phyloP scores from a whole-genome alignment of 2,888 invertebrate species.

The Drosophila bunnanda region DNA sequence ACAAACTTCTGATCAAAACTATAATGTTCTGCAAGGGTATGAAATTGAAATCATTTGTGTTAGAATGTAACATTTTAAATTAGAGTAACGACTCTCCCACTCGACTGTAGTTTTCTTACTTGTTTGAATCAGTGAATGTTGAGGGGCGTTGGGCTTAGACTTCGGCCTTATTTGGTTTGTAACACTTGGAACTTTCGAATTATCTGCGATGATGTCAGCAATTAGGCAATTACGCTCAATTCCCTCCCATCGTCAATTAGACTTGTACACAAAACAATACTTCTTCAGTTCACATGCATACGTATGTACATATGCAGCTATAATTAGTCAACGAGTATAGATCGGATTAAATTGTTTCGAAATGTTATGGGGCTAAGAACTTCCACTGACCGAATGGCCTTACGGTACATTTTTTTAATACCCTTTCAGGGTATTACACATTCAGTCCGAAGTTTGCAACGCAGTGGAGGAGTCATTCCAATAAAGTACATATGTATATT shows the following conservation, averaged over 20 bases:
- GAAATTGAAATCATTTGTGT: too few species aligned
- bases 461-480: neutral
- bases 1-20: too few species aligned
- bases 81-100: neutral
- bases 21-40: too few species aligned
- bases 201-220: conserved; percentile 1
- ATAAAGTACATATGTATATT: neutral
- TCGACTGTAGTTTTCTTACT: neutral
- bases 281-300: neutral
- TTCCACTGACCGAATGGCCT: conserved; percentile 62
- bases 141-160: neutral
- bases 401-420: conserved; percentile 6
- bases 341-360: conserved; percentile 6
- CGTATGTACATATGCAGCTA: neutral
- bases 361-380: conserved; percentile 72
- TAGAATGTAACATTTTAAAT: too few species aligned
- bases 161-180: neutral
- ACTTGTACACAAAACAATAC: neutral
- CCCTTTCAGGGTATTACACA: neutral
- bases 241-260: neutral
- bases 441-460: neutral
- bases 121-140: neutral
- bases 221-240: conserved; percentile 9
- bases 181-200: neutral
- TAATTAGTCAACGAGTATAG: neutral